Evolutionary conservation across 2,888 invertebrate genomes (phyloP), one percentile per base, ranked within the genome.

Genomic region (Panopea generosa): DNA sequence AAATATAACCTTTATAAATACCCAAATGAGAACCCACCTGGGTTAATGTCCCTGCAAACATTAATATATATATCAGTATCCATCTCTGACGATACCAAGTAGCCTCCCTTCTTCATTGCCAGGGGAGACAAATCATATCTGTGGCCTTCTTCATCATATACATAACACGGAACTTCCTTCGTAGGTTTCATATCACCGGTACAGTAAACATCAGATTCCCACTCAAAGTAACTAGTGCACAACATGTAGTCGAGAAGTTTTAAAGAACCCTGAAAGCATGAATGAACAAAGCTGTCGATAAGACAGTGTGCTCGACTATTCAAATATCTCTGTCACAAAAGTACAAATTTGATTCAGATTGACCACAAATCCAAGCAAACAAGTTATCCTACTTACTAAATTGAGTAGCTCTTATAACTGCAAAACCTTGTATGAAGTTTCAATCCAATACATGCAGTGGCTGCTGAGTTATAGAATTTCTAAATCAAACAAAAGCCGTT

Each of bases 161-260:
- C 80, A 68, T 88, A 90, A 75, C 92, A 92, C 26, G 88, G 87
- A 14, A 91, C 90, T 79, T 91, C 90, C 40, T 86, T 85, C 6
- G 76, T 78, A 14, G 84, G 75, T 6, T 76, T 76, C 7, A 81
- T 56, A 33, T 4, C 6, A 6, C 78, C 79, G n/a, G 71, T 75
- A 73, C 92, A 92, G 9, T 85, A 90, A 3, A 86, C 85, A 52
- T 83, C 83, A 0, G 91, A 89, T 71, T 86, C 82, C 92, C 92
- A 92, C 66, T 87, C 86, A 74, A 92, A 89, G 62, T 89, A 86
- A 9, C 81, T 86, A 2, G 85, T 81, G 78, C 92, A 92, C n/a
- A 50, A 70, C 45, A 72, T 56, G 45, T 81, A 77, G 14, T 83
- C 85, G 43, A 89, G 60, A 62, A 86, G 86, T 33, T 75, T 77